phyloP scores from a whole-genome alignment of 1,140 invertebrate species.

The Agraylea sexmaculata region DNA sequence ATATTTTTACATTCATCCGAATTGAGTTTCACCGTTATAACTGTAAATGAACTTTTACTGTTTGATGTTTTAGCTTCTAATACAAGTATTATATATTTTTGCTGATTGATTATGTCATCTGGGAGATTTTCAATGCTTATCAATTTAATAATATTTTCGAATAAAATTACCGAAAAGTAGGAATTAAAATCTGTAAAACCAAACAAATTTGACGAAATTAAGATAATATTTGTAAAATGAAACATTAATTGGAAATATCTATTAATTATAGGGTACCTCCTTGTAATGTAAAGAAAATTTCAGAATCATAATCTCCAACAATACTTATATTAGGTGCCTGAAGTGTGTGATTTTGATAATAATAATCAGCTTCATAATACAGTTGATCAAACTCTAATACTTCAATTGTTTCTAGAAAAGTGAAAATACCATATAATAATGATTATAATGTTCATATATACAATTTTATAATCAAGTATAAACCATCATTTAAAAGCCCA shows the following conservation, averaged over 20 bases:
- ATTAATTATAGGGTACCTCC: too few relatives aligned
- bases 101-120: too few relatives aligned
- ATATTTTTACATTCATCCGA: too few relatives aligned
- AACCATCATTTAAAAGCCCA: neutral
- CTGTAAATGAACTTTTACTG: too few relatives aligned
- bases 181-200: too few relatives aligned
- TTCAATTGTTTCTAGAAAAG: constrained; percentile 1
- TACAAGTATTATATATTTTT: too few relatives aligned
- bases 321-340: neutral
- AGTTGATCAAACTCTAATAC: neutral
- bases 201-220: too few relatives aligned
- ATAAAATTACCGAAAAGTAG: too few relatives aligned
- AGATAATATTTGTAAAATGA: neutral
- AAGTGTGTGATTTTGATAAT: neutral
- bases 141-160: constrained; percentile 3
- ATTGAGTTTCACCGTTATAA: too few relatives aligned
- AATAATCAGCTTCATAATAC: constrained; percentile 4
- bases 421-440: constrained; percentile 2
- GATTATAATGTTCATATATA: neutral
- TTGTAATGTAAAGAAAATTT: neutral
- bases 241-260: constrained; percentile 3
- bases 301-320: neutral
- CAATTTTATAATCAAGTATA: neutral
- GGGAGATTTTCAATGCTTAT: too few relatives aligned
- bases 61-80: too few relatives aligned